Conservation (phyloP, 1,140 invertebrate species). For the Leptinotarsa defecta region DNA sequence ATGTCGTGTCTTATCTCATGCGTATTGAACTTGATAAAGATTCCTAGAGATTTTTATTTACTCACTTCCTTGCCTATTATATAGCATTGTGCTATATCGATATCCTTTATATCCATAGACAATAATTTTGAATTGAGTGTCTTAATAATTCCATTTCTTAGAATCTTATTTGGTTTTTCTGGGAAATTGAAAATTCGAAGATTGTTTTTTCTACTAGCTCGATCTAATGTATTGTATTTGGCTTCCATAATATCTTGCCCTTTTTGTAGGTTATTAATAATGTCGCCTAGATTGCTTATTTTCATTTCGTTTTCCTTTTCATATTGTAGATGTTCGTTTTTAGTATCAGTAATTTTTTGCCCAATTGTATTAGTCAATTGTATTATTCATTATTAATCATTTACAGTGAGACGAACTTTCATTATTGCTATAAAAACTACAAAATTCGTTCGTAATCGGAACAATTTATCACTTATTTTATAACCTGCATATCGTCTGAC, state of each 20-base stretch:
- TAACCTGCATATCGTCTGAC: no score
- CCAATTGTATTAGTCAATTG: not conserved
- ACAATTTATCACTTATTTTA: no score
- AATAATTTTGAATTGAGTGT: not conserved
- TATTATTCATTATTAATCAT: no score
- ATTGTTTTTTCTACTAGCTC: not conserved
- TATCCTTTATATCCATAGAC: no score
- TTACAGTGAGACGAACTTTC: no score
- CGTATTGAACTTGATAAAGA: no score
- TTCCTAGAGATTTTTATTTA: no score
- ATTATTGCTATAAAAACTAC: no score
- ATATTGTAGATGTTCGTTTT: not conserved
- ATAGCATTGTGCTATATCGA: no score
- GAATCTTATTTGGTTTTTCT: not conserved
- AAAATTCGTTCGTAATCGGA: no score
- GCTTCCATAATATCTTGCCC: not conserved
- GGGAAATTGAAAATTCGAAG: not conserved
- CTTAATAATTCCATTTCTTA: not conserved
- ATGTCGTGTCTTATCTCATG: no score
- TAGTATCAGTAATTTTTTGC: not conserved
- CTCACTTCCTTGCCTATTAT: no score
- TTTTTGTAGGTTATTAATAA: not conserved
- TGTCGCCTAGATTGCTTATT: not conserved
- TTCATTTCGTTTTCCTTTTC: not conserved
- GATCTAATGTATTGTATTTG: not conserved